Base-by-base conservation (phyloP, 2,888 invertebrate genomes). In the Idaea dimidiata region DNA sequence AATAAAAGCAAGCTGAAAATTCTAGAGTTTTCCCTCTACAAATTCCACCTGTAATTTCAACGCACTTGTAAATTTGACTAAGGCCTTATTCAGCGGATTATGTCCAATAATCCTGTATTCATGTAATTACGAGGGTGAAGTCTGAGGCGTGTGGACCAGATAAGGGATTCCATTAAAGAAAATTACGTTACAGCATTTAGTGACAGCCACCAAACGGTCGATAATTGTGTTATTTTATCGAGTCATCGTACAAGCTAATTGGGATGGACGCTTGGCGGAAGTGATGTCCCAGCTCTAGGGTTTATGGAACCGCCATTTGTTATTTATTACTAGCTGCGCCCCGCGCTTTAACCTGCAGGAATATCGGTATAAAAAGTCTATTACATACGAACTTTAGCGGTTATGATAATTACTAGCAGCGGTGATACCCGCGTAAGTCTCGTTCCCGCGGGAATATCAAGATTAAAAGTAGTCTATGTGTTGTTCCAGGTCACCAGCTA, bases 221-320 rank as follows among this genome's bases (percentile, higher is more conserved):
- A 79, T 75, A 84, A 88, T 86, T 86, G 75, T 74, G 81, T 87
- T 86, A 83, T 78, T 80, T 79, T 78, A 83, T 82, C 80, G 81
- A 81, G 69, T 77, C 76, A 74, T 71, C 76, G 76, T 72, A 65
- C 68, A 65, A 65, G 68, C 74, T 87, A 87, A 88, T 88, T 86
- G 87, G 77, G 73, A 73, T 67, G 76, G 80, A 82, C 81, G 75
- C 68, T 10, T 8, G 58, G 57, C 74, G 67, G 78, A 75, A 72
- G 62, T 32, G 71, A 56, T 60, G 65, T 16, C 17, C 54, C 6
- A 16, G 16, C 16, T 6, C 7, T 55, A 0, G 16, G 54, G 16
- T 55, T 16, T 16, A 55, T 17, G 17, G 54, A 55, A 55, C 8
- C 16, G 16, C 10, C 54, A 55, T 17, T 55, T 55, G 7, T n/a